Evolutionary conservation across 2,113 vertebrate species (phyloP).

Genomic region (Actinemys pallida): DNA sequence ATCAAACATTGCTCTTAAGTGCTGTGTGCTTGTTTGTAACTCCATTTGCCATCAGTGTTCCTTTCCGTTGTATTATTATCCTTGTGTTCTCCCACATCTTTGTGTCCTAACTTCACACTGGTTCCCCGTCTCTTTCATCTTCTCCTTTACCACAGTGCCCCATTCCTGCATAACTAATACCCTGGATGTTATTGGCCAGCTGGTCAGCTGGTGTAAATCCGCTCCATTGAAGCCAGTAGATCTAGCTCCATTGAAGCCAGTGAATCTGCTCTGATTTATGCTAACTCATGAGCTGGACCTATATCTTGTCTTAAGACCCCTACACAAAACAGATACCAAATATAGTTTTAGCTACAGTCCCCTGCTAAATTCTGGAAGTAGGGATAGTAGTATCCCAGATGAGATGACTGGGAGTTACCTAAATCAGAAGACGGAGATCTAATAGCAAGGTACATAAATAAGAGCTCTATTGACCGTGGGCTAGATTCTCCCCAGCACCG

Average conservation of each 20-base stretch:
- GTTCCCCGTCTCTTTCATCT: neutral
- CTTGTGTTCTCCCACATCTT: neutral
- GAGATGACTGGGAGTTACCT: neutral
- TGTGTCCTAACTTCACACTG: neutral
- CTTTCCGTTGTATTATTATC: neutral
- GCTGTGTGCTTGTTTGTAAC: neutral
- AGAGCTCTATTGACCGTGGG: neutral
- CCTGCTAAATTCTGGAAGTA: neutral
- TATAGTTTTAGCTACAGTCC: neutral
- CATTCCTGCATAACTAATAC: neutral
- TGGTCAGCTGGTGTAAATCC: neutral
- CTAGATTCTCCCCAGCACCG: neutral
- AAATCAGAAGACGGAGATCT: neutral
- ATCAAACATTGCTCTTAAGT: neutral
- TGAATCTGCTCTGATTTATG: neutral
- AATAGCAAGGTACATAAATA: neutral
- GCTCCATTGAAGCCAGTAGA: neutral
- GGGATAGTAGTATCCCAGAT: neutral
- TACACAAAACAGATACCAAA: constrained; percentile 21
- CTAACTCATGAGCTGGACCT: neutral
- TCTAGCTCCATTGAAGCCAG: neutral
- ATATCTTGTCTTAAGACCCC: neutral
- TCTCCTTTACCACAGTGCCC: neutral
- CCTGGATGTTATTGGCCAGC: neutral
- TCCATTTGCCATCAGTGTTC: neutral